phyloP scores from a whole-genome alignment of 2,113 vertebrate species.

The Xiphophorus maculatus region DNA sequence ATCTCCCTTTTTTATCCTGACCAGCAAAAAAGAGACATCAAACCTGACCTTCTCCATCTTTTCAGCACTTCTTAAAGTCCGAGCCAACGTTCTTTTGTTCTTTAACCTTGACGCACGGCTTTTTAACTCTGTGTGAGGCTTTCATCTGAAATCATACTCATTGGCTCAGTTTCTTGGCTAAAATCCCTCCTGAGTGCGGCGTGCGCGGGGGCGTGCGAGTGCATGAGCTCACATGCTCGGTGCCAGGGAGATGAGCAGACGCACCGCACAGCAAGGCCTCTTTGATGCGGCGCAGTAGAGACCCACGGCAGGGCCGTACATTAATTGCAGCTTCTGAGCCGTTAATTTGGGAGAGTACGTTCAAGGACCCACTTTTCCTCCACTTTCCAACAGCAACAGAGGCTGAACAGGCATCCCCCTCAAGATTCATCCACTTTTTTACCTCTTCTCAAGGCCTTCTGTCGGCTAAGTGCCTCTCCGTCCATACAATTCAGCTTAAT shows the following conservation, averaged over 20 bases:
- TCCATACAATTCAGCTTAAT: constrained; percentile 30
- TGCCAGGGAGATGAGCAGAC: constrained; percentile 63
- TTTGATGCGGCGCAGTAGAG: constrained; percentile 65
- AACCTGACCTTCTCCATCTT: constrained; percentile 42
- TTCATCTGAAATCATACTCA: constrained; percentile 59
- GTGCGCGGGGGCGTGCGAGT: constrained; percentile 9
- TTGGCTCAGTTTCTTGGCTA: constrained; percentile 56
- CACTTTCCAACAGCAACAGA: constrained; percentile 50
- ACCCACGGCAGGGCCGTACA: constrained; percentile 62
- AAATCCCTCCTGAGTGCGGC: constrained; percentile 32
- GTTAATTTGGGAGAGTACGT: constrained; percentile 61
- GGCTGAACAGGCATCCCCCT: constrained; percentile 46
- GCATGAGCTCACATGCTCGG: constrained; percentile 26
- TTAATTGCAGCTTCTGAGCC: constrained; percentile 72
- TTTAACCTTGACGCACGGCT: constrained; percentile 66
- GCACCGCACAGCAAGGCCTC: constrained; percentile 66
- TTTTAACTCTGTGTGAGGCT: constrained; percentile 36
- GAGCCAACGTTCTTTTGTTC: constrained; percentile 59
- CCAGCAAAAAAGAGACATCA: constrained; percentile 12
- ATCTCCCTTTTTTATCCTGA: constrained; percentile 17
- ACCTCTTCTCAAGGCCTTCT: constrained; percentile 9
- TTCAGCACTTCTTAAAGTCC: constrained; percentile 17
- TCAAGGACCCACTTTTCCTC: constrained; percentile 60
- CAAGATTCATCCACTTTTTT: constrained; percentile 40
- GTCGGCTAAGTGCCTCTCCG: constrained; percentile 10